These are phyloP conservation scores for Astatotilapia flaviijosephi DNA, from an alignment of 2,113 vertebrate species.

Conservation along the genomic window DNA sequence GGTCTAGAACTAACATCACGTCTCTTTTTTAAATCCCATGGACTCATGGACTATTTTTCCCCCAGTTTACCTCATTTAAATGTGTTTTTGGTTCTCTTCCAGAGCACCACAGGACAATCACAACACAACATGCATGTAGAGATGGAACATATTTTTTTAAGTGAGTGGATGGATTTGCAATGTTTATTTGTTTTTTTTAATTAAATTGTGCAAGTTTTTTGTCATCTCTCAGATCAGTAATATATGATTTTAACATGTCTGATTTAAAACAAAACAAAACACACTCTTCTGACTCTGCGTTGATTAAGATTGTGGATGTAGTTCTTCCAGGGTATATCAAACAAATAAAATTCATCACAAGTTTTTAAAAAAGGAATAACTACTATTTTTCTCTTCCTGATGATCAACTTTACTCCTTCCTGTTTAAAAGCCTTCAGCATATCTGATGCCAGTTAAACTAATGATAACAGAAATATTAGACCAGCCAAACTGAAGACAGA, in stretches of 20 bases:
- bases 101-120: background rate
- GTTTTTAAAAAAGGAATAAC: accelerated
- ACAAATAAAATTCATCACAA: background rate
- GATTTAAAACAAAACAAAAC: background rate
- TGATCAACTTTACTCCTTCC: background rate
- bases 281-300: accelerated
- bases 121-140: accelerated
- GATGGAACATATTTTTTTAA: background rate
- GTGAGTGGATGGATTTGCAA: background rate
- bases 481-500: background rate
- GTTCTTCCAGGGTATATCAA: accelerated
- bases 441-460: accelerated
- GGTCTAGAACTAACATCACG: accelerated
- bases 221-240: background rate
- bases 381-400: accelerated
- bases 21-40: background rate
- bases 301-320: accelerated
- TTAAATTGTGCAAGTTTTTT: background rate
- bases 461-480: background rate
- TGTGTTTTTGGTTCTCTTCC: accelerated
- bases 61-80: accelerated
- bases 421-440: background rate
- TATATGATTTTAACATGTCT: background rate
- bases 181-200: background rate
- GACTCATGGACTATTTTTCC: accelerated